phyloP scores from a whole-genome alignment of 2,113 vertebrate species.

The Ursus arctos region DNA sequence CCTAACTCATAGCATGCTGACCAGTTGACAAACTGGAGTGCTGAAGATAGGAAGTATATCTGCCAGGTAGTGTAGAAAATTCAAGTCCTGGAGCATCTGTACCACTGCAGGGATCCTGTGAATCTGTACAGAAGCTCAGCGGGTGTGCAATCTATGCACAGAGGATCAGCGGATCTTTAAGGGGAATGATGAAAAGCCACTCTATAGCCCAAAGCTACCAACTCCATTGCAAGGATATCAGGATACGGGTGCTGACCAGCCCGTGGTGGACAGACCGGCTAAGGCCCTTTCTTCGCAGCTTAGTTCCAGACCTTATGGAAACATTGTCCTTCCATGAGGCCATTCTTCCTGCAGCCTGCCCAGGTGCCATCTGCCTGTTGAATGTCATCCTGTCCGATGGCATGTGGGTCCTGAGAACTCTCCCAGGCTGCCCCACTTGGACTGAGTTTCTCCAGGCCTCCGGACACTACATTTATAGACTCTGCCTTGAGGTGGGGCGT shows the following conservation, averaged over 20 bases:
- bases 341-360: neutral
- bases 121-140: neutral
- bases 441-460: neutral
- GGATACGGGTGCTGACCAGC: neutral
- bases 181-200: neutral
- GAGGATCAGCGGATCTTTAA: neutral
- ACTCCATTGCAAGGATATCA: neutral
- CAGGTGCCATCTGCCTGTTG: neutral
- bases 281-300: neutral
- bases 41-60: neutral
- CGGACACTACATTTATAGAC: neutral
- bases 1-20: neutral
- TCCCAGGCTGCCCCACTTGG: neutral
- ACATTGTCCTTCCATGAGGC: neutral
- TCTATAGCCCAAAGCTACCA: neutral
- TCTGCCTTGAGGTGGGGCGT: neutral
- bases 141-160: neutral
- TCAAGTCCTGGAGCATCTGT: neutral
- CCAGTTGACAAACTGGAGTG: too few species aligned
- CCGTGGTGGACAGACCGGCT: neutral
- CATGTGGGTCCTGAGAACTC: neutral
- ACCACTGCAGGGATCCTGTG: neutral
- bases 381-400: neutral
- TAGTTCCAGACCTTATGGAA: neutral
- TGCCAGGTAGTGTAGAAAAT: neutral